Percentiles rank a stretch among this genome's conserved stretches.
Evolutionary conservation across 1,140 invertebrate genomes (phyloP).

Genomic region (Calliopsis andreniformis): DNA sequence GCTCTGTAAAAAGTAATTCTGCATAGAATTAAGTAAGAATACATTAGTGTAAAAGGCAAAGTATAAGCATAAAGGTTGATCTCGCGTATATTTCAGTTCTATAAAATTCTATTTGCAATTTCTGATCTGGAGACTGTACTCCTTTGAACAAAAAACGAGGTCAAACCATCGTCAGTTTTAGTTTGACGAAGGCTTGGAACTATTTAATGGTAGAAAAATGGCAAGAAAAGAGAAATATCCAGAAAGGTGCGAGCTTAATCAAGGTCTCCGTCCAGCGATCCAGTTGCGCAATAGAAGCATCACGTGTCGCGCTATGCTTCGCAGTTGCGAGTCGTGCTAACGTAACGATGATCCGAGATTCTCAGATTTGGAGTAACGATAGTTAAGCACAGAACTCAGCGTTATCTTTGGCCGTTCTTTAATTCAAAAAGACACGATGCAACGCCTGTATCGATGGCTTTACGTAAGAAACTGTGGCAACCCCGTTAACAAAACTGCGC

Average conservation of each 20-base stretch:
- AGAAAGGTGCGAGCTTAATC: slow-evolving; percentile 34
- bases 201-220: neutral
- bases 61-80: too few relatives aligned
- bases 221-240: slow-evolving; percentile 14
- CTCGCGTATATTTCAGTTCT: too few relatives aligned
- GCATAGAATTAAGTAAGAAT: too few relatives aligned
- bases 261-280: slow-evolving; percentile 41
- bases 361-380: slow-evolving; percentile 25
- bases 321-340: neutral
- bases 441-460: slow-evolving; percentile 1
- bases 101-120: too few relatives aligned
- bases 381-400: neutral
- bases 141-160: too few relatives aligned
- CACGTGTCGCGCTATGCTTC: slow-evolving; percentile 5
- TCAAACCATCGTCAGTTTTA: too few relatives aligned
- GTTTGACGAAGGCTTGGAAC: too few relatives aligned
- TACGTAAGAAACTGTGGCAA: slow-evolving; percentile 10
- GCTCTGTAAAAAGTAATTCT: too few relatives aligned
- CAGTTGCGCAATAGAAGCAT: slow-evolving; percentile 35
- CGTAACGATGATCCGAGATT: slow-evolving; percentile 8
- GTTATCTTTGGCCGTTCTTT: slow-evolving; percentile 6
- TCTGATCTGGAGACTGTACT: too few relatives aligned
- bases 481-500: neutral
- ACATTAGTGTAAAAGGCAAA: too few relatives aligned
- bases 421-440: slow-evolving; percentile 10